Evolutionary conservation across 2,888 invertebrate genomes (phyloP).

Genomic region (Ectemnius cavifrons): DNA sequence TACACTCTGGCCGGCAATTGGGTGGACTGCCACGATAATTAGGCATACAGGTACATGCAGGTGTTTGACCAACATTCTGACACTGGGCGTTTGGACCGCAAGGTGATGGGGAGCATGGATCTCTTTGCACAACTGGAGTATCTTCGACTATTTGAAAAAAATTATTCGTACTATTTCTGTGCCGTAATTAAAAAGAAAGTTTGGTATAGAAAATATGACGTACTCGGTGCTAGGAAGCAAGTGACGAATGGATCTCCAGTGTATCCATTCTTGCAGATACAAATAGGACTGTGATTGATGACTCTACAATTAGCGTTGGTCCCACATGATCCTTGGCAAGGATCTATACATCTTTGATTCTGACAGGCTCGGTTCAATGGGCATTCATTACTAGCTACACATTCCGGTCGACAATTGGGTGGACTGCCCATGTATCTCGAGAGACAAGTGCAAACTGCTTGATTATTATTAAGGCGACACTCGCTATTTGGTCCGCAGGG

Average conservation of each 20-base stretch:
- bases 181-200: not conserved
- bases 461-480: conserved; percentile 77
- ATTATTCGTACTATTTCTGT: not conserved
- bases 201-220: not conserved
- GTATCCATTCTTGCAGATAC: conserved; percentile 77
- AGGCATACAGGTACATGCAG: conserved; percentile 87
- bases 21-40: conserved; percentile 87
- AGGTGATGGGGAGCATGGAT: conserved; percentile 80
- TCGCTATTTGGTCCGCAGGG: conserved; percentile 79
- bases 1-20: conserved; percentile 89
- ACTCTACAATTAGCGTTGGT: conserved; percentile 68
- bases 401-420: conserved; percentile 88
- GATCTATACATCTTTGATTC: conserved; percentile 81
- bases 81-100: conserved; percentile 89
- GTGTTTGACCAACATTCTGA: conserved; percentile 83
- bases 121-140: conserved; percentile 78
- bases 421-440: conserved; percentile 86
- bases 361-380: conserved; percentile 81
- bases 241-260: conserved; percentile 77
- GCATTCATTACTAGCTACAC: conserved; percentile 89
- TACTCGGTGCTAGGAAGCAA: conserved; percentile 77
- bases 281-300: conserved; percentile 73
- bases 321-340: conserved; percentile 81
- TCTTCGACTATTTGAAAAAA: conserved; percentile 73
- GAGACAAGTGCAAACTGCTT: conserved; percentile 85